phyloP scores from a whole-genome alignment of 2,113 vertebrate genomes.

The Aegypius monachus region DNA sequence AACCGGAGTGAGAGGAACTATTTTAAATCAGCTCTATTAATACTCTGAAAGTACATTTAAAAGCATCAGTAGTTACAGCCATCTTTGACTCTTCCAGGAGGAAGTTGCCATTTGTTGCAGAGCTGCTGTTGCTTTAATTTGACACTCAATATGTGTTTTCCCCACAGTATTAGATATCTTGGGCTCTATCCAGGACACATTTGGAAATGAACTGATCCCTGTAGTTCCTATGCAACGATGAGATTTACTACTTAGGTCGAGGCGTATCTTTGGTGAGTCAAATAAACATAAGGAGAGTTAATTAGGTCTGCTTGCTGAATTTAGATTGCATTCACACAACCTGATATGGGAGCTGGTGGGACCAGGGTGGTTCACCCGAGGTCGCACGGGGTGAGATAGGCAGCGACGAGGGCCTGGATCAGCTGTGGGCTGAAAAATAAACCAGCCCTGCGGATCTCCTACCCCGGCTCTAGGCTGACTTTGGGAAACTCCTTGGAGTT shows the following conservation, averaged over 20 bases:
- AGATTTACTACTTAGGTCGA: constrained; percentile 32
- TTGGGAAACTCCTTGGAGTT: not conserved
- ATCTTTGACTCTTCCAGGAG: constrained; percentile 38
- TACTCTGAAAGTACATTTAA: constrained; percentile 31
- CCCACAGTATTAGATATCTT: constrained; percentile 44
- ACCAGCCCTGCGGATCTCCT: not conserved
- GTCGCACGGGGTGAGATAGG: not conserved
- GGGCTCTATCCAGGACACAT: constrained; percentile 50
- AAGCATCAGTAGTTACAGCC: constrained; percentile 1
- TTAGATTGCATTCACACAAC: constrained; percentile 37
- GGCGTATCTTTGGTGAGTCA: not conserved
- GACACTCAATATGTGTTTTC: constrained; percentile 61
- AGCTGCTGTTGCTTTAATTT: constrained; percentile 34
- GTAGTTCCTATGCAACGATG: constrained; percentile 32
- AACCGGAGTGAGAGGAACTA: not conserved
- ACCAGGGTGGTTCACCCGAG: not conserved
- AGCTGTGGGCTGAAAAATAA: not conserved
- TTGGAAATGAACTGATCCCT: constrained; percentile 40
- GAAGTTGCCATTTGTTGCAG: constrained; percentile 55
- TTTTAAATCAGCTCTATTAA: constrained; percentile 54
- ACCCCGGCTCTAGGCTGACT: not conserved
- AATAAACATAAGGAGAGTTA: constrained; percentile 5
- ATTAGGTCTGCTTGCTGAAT: constrained; percentile 46
- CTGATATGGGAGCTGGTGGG: not conserved
- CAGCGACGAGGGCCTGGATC: not conserved